phyloP scores from a whole-genome alignment of 2,113 vertebrate genomes.

The Regulus satrapa region DNA sequence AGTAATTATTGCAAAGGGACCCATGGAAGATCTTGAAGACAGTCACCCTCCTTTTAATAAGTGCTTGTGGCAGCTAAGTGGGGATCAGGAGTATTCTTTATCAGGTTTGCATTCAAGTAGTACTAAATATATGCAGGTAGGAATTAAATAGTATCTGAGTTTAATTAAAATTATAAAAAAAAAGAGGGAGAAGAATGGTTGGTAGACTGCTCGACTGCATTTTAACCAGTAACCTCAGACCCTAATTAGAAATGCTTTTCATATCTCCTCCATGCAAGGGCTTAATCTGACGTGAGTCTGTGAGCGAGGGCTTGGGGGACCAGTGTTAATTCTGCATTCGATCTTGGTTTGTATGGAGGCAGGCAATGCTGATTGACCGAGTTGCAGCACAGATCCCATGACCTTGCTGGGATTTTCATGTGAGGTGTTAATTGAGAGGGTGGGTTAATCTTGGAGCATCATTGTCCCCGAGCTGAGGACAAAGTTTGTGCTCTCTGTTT shows the following conservation, averaged over 20 bases:
- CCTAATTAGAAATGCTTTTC: constrained; percentile 94
- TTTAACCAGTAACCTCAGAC: constrained; percentile 92
- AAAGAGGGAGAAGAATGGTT: constrained; percentile 80
- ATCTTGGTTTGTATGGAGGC: constrained; percentile 83
- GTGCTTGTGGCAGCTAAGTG: constrained; percentile 80
- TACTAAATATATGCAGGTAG: constrained; percentile 82
- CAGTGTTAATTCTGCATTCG: constrained; percentile 91
- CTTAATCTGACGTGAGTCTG: constrained; percentile 89
- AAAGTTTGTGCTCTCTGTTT: constrained; percentile 76
- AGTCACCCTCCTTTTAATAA: constrained; percentile 77
- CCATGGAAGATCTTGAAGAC: constrained; percentile 74
- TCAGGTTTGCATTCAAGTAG: constrained; percentile 80
- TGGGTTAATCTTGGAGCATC: constrained; percentile 85
- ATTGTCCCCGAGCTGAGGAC: constrained; percentile 84
- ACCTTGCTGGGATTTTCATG: constrained; percentile 89
- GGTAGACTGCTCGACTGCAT: constrained; percentile 87
- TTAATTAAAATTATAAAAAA: constrained; percentile 98
- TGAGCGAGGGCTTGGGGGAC: constrained; percentile 82
- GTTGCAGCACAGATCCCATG: constrained; percentile 81
- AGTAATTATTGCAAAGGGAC: constrained; percentile 78
- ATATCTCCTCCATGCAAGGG: constrained; percentile 90
- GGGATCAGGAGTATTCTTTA: constrained; percentile 79
- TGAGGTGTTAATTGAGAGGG: constrained; percentile 96
- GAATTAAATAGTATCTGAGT: constrained; percentile 86
- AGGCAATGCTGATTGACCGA: constrained; percentile 84